Evolutionary conservation across 1,140 invertebrate genomes (phyloP).

Genomic region (Philaenus spumarius): DNA sequence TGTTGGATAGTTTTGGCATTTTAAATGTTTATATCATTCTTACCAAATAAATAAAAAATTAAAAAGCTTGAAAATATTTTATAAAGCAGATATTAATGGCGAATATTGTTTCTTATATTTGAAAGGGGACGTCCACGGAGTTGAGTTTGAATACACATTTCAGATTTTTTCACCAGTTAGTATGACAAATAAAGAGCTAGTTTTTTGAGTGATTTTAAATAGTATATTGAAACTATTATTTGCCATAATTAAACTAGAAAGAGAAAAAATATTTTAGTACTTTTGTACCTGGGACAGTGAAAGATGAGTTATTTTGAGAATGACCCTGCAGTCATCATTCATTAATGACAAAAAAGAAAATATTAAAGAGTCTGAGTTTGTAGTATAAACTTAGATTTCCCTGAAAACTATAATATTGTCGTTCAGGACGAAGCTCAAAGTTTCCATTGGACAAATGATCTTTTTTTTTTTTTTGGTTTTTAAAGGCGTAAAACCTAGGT

Average conservation of each 20-base stretch:
- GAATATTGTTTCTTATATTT: background rate
- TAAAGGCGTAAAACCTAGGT: no score
- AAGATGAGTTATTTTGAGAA: slow-evolving; percentile 2
- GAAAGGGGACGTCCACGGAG: slow-evolving; percentile 2
- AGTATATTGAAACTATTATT: background rate
- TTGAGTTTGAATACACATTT: slow-evolving; percentile 1
- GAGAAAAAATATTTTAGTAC: background rate
- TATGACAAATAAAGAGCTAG: background rate
- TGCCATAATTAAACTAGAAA: background rate
- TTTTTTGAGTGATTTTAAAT: background rate
- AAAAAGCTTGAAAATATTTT: background rate
- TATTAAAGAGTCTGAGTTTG: no score
- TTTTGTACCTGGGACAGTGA: background rate
- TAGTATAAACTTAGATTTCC: no score
- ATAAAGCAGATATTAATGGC: background rate
- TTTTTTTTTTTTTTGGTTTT: no score
- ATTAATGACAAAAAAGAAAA: no score
- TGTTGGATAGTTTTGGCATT: background rate
- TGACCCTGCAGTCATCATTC: no score
- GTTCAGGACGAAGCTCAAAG: no score
- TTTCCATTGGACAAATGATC: no score
- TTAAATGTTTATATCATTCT: background rate
- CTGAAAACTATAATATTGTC: no score
- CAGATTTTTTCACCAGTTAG: background rate
- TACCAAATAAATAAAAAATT: background rate